These are phyloP conservation scores for Melanocharis versteri DNA, from an alignment of 2,113 vertebrate species.

Conservation along the genomic window DNA sequence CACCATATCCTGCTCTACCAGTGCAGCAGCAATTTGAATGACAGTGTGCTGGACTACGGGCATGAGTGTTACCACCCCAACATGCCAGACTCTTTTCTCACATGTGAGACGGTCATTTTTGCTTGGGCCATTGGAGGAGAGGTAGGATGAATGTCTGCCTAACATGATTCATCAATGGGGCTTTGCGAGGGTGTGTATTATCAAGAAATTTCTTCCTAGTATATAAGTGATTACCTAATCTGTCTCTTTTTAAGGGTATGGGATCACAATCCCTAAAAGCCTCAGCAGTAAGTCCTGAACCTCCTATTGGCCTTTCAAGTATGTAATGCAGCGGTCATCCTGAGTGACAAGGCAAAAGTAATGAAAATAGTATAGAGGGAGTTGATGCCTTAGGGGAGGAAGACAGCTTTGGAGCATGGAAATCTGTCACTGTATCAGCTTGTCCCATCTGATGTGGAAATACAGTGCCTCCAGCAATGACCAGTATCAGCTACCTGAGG, in stretches of 20 bases:
- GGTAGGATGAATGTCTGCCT: constrained; percentile 64
- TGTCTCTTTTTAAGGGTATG: neutral
- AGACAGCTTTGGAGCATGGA: neutral
- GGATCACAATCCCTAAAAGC: neutral
- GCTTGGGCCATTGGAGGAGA: constrained; percentile 90
- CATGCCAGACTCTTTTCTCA: constrained; percentile 85
- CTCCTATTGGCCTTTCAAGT: neutral
- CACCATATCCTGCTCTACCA: constrained; percentile 88
- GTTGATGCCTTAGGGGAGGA: neutral
- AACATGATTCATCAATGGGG: neutral
- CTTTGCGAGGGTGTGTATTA: neutral
- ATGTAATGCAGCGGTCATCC: neutral
- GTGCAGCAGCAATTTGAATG: constrained; percentile 79
- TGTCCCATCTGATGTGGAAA: neutral
- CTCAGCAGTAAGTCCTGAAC: neutral
- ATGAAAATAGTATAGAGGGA: neutral
- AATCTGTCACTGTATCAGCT: neutral
- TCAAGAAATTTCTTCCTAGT: neutral
- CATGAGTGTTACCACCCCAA: constrained; percentile 89
- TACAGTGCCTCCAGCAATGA: neutral
- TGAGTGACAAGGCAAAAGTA: neutral
- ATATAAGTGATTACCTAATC: neutral
- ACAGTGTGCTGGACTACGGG: constrained; percentile 73
- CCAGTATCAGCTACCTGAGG: neutral
- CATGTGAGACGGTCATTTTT: constrained; percentile 84